Conservation (phyloP, 2,797 vertebrate species). For the Neoniphon sammara region DNA sequence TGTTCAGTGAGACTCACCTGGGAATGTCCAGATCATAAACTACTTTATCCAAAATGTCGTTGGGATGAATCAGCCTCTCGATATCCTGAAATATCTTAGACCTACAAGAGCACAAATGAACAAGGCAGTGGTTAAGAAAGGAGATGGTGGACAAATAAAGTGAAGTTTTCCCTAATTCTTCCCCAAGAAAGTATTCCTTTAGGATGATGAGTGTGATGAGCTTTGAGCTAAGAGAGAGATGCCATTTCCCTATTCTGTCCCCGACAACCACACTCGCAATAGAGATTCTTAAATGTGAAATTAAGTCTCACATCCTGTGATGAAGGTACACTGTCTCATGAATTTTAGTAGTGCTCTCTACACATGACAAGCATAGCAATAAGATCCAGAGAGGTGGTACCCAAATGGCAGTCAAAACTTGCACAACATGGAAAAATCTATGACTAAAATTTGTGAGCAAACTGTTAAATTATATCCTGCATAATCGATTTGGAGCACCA, state of each 20-base stretch:
- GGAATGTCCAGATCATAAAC: conserved; percentile 94
- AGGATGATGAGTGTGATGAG: background rate
- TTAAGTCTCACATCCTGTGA: background rate
- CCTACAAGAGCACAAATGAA: conserved; percentile 76
- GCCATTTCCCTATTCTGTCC: background rate
- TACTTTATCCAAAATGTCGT: conserved; percentile 94
- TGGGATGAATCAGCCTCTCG: conserved; percentile 95
- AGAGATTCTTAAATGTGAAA: no score
- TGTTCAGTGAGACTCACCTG: conserved; percentile 81
- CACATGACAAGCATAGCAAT: no score
- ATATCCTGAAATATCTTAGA: conserved; percentile 98
- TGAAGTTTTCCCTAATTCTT: no score
- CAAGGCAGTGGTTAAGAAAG: conserved; percentile 10
- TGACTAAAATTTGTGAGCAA: no score
- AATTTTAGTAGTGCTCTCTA: no score
- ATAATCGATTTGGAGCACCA: background rate
- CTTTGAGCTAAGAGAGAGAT: background rate
- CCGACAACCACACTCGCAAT: background rate
- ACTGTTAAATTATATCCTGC: background rate
- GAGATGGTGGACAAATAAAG: no score
- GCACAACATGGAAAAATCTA: no score
- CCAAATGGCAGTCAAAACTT: no score
- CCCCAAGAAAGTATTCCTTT: no score
- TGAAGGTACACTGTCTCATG: background rate
- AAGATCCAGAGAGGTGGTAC: no score